Conservation (phyloP, 2,888 invertebrate genomes). For the Asteroscopus sphinx region DNA sequence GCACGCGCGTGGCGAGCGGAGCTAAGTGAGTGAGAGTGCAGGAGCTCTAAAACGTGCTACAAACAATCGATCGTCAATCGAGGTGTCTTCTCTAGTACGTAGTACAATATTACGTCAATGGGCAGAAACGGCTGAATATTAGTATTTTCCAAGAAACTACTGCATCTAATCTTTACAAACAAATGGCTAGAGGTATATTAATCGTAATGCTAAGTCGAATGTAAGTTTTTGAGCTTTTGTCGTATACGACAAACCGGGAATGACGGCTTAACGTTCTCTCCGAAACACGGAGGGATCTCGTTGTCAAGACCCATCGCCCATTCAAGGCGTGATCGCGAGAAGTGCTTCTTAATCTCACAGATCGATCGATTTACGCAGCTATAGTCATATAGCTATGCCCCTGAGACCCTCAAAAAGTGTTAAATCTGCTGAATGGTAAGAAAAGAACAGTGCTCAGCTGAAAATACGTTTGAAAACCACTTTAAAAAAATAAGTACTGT, state of each 20-base stretch:
- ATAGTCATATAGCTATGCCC: conserved; percentile 3
- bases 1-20: no score
- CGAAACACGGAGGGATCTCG: not conserved
- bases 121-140: no score
- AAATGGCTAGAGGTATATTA: no score
- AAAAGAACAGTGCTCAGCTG: conserved; percentile 8
- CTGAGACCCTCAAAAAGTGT: conserved; percentile 10
- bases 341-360: conserved; percentile 29
- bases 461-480: conserved; percentile 36
- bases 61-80: no score
- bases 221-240: not conserved
- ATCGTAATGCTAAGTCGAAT: no score
- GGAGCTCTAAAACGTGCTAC: no score
- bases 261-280: conserved; percentile 9
- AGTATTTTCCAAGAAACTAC: no score
- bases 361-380: conserved; percentile 23
- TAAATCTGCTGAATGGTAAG: conserved; percentile 24
- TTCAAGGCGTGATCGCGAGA: conserved; percentile 26
- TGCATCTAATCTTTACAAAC: no score
- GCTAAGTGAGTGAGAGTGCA: no score
- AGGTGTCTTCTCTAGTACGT: no score
- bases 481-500: conserved; percentile 54
- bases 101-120: no score
- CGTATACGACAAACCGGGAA: not conserved
- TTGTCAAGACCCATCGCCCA: conserved; percentile 15